Evolutionary conservation across 2,888 invertebrate genomes (phyloP), one percentile per base, ranked within the genome.

Genomic region (Merodon equestris): DNA sequence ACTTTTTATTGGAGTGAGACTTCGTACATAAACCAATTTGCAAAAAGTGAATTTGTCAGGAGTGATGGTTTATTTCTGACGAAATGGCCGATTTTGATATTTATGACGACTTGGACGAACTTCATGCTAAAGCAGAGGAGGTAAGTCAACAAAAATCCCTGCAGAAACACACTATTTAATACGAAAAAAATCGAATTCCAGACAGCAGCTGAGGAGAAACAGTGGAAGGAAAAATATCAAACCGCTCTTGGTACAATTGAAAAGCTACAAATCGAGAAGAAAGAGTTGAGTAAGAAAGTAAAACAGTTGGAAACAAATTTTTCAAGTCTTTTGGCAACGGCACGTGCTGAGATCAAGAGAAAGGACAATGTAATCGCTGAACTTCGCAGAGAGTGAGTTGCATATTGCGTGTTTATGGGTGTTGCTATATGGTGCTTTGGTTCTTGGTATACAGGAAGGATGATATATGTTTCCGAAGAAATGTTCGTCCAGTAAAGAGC

Each of bases 51-150:
- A 27, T 4, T 27, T 27, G 27, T 7, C 27, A 7, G 3, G 27
- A 27, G 13, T 14, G 17, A 60, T 54, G 42, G 19, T 10, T 47
- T 19, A 18, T 19, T 0, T 63, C 73, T 18, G 75, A 56, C 19
- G 15, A 83, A 64, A 84, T 86, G 71, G 83, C 84, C 27, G 83
- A 84, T 42, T 77, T 87, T 17, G 82, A 86, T 82, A 84, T 88
- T 2, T 88, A 88, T 40, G 85, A 85, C 27, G 88, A 88, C 75
- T 82, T 88, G 83, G 87, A 88, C 1, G 84, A 84, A 18, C 87
- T 88, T 36, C 86, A 88, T 40, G 75, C 84, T 27, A 71, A 81
- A 7, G 85, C 87, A 34, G 83, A 85, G 36, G 83, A 84, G 76
- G 88, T 87, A 82, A 83, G 82, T 50, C 34, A 36, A 38, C n/a